phyloP scores from a whole-genome alignment of 2,888 invertebrate species.

The Tanypteryx hageni region DNA sequence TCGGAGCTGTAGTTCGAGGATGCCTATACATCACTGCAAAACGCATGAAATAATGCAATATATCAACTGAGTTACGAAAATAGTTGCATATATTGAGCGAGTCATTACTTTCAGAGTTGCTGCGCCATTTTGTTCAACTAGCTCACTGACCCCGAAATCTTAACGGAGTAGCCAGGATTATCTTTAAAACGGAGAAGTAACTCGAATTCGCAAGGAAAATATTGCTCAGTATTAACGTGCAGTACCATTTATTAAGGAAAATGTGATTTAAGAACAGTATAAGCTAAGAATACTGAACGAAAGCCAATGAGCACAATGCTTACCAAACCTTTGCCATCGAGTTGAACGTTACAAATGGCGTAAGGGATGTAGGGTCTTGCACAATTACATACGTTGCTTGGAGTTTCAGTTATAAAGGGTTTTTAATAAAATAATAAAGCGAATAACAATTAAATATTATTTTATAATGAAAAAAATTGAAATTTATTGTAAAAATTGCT shows the following conservation, averaged over 20 bases:
- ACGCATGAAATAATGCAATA: background rate
- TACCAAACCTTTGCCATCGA: background rate
- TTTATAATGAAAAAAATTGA: background rate
- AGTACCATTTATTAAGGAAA: background rate
- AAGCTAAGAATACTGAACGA: background rate
- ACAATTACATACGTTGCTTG: conserved; percentile 28
- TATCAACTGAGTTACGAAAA: background rate
- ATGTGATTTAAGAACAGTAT: background rate
- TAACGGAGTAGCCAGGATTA: conserved; percentile 4
- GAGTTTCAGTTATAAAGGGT: background rate
- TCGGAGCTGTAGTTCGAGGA: conserved; percentile 38
- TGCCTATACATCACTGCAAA: conserved; percentile 58
- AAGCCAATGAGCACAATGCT: background rate
- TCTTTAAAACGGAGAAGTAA: background rate
- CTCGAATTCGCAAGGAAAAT: background rate
- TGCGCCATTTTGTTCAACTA: conserved; percentile 49
- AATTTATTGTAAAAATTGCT: background rate
- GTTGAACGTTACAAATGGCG: conserved; percentile 52
- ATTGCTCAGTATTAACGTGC: background rate
- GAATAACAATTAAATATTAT: background rate
- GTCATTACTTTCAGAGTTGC: background rate
- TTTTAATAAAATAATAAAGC: background rate
- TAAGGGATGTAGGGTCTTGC: conserved; percentile 8
- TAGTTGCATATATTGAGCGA: background rate
- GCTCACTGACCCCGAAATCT: conserved; percentile 53